These are phyloP conservation scores for Trissolcus japonicus DNA, from an alignment of 2,888 invertebrate genomes.

Conservation along the genomic window DNA sequence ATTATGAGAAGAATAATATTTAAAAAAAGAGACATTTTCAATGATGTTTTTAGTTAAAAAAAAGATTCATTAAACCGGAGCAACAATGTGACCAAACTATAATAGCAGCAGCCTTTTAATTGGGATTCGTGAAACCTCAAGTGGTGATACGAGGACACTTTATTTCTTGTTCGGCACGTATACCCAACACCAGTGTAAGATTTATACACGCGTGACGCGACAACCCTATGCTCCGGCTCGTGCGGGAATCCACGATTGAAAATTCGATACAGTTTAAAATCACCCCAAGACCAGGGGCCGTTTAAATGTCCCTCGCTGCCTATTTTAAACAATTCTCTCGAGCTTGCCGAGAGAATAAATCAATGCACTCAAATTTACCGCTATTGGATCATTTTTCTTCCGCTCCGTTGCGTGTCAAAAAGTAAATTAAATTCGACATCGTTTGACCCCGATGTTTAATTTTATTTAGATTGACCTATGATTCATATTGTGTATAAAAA, in stretches of 20 bases:
- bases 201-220: slow-evolving; percentile 36
- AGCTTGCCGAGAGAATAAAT: slow-evolving; percentile 58
- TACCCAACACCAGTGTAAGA: slow-evolving; percentile 29
- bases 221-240: slow-evolving; percentile 49
- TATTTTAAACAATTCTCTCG: slow-evolving; percentile 68
- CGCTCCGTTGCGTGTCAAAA: slow-evolving; percentile 9
- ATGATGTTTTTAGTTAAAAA: not conserved
- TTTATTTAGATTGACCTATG: not conserved
- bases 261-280: slow-evolving; percentile 70
- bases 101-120: slow-evolving; percentile 27
- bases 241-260: slow-evolving; percentile 64
- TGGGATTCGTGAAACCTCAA: slow-evolving; percentile 41
- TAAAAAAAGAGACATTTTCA: too few species aligned
- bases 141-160: slow-evolving; percentile 33
- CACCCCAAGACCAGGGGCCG: slow-evolving; percentile 66
- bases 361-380: slow-evolving; percentile 44
- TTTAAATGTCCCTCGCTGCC: slow-evolving; percentile 70
- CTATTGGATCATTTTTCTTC: slow-evolving; percentile 51
- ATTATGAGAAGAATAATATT: too few species aligned
- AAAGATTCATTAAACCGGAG: not conserved
- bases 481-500: not conserved
- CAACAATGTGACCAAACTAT: not conserved
- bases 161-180: slow-evolving; percentile 41
- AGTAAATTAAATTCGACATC: not conserved
- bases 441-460: slow-evolving; percentile 8